Percentiles rank a stretch among this genome's conserved stretches.
Evolutionary conservation across 2,113 vertebrate genomes (phyloP).

Genomic region (Lampris megalopsis): DNA sequence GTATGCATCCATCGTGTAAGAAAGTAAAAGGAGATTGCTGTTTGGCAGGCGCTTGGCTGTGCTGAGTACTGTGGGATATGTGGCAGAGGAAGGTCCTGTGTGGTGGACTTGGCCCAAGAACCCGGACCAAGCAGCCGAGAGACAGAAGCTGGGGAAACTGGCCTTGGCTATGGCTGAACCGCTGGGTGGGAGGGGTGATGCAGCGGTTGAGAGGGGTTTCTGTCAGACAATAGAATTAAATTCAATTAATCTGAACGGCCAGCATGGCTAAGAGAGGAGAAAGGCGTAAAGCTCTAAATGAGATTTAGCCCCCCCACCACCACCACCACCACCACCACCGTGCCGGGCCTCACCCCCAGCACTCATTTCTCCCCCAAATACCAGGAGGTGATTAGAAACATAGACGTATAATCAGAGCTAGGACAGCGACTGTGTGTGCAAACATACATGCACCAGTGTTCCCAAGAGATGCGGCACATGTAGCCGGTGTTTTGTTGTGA

Average conservation of each 20-base stretch:
- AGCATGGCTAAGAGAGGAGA: conserved; percentile 87
- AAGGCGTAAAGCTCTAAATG: conserved; percentile 96
- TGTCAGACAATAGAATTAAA: conserved; percentile 91
- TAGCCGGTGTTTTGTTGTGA: conserved; percentile 33
- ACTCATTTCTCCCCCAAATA: conserved; percentile 78
- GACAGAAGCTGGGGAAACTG: conserved; percentile 41
- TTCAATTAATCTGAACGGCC: conserved; percentile 92
- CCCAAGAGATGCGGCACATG: conserved; percentile 49
- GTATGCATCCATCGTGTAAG: not conserved
- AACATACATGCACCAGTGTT: conserved; percentile 14
- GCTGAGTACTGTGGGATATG: not conserved
- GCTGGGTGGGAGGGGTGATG: conserved; percentile 46
- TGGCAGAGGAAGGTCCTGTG: not conserved
- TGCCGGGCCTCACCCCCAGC: conserved; percentile 69
- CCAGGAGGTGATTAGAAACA: conserved; percentile 80
- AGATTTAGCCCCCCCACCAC: conserved; percentile 88
- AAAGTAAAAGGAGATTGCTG: too few relatives aligned
- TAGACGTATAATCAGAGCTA: conserved; percentile 69
- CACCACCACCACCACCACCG: conserved; percentile 52
- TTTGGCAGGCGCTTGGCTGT: not conserved
- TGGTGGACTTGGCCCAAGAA: not conserved
- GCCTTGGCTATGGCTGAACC: conserved; percentile 54
- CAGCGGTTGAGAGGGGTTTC: conserved; percentile 79
- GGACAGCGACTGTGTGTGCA: conserved; percentile 26
- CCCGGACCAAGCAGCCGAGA: not conserved